phyloP scores from a whole-genome alignment of 2,797 vertebrate genomes.

The Danio choprae region DNA sequence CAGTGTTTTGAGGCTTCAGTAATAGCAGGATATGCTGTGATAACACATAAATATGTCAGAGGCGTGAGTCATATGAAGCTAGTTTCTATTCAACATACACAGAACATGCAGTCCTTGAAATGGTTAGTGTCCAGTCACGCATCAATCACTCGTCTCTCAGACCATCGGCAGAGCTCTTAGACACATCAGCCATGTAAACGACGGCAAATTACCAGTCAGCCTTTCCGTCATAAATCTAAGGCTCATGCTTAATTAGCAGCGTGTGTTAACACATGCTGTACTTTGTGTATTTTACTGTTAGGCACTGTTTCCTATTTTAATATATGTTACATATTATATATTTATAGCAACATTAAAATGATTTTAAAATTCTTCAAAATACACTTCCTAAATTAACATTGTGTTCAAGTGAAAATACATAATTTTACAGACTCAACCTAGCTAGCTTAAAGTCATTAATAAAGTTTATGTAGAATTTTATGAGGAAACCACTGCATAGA shows the following conservation, averaged over 20 bases:
- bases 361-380: no score
- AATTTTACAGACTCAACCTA: background rate
- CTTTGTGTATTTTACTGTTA: constrained; percentile 49
- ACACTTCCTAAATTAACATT: no score
- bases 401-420: background rate
- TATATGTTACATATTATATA: background rate
- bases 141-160: constrained; percentile 54
- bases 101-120: constrained; percentile 55
- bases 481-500: background rate
- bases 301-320: constrained; percentile 7
- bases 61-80: background rate
- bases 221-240: constrained; percentile 54
- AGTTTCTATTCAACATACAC: constrained; percentile 26
- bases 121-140: constrained; percentile 39
- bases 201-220: constrained; percentile 53
- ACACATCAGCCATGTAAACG: constrained; percentile 58
- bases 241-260: constrained; percentile 58
- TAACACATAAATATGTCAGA: constrained; percentile 22
- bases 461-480: background rate
- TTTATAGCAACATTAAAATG: background rate
- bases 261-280: constrained; percentile 57
- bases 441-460: background rate
- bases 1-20: background rate
- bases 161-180: constrained; percentile 53
- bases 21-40: constrained; percentile 23